Base-by-base conservation (phyloP, 2,888 invertebrate species). In the Dolichopus griseipennis region DNA sequence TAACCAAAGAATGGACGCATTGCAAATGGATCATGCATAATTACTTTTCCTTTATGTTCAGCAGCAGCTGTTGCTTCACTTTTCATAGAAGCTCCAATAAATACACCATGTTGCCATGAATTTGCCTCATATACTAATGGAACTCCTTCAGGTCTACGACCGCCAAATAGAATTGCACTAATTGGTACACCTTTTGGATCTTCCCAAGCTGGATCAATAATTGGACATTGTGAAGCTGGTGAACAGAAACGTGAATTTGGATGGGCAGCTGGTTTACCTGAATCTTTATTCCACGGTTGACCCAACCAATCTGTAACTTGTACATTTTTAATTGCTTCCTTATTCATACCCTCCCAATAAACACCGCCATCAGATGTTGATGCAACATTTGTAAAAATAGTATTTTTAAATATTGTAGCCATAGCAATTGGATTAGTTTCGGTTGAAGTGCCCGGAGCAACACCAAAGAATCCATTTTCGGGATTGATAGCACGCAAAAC, bases 1-100 rank as follows among this genome's bases (percentile, higher is more conserved):
- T 99, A 99, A 0, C 97, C 98, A 80, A 99, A 97, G 88, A 99
- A 99, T 3, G 98, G 98, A 61, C 98, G 85, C 98, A 99, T 98
- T 0, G 98, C 98, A 83, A 99, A 97, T 3, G 98, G 98, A 82
- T 99, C 98, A 82, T 98, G 93, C 96, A 98, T 97, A 18, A 98
- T 90, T 0, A 87, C 84, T 83, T 94, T 94, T 52, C 88, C 90
- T 86, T 91, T 90, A 78, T 93, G 89, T 82, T 99, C 98, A n/a
- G 98, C 98, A 7, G 98, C 98, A 20, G 98, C 97, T 0, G 99
- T 99, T 0, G 98, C 88, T 80, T 99, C 98, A 67, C 96, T 97
- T 72, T 96, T 86, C 92, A 99, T 92, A 1, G 93, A 83, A 7
- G 96, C 93, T 0, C 98, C 98, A 76, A 97, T 86, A 77, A 97